A percentile compares a stretch with the other conserved stretches of the same genome.
These are phyloP conservation scores for Drosophila yooni DNA, from an alignment of 2,888 invertebrate species.

Conservation along the genomic window DNA sequence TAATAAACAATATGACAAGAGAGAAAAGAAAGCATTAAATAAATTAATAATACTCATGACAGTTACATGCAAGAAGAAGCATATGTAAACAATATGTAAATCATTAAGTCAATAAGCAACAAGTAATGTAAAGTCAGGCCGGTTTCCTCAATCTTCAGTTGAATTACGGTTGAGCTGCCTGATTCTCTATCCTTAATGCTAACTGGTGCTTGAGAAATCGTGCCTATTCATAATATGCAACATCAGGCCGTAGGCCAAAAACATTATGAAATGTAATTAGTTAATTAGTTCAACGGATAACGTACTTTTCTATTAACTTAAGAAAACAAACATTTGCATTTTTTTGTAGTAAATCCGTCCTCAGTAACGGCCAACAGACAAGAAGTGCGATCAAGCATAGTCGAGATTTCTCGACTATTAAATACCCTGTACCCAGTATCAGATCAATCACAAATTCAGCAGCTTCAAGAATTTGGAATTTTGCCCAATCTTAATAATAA, in stretches of 20 bases:
- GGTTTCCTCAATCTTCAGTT: constrained; percentile 62
- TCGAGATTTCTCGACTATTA: constrained; percentile 28
- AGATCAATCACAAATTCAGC: constrained; percentile 14
- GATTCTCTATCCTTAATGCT: constrained; percentile 34
- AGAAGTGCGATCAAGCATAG: constrained; percentile 22
- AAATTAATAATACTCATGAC: constrained; percentile 5
- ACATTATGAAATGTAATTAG: constrained; percentile 28
- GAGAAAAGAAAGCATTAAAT: background rate
- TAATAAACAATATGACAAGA: constrained; percentile 39
- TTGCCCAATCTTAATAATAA: constrained; percentile 8
- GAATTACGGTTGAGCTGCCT: constrained; percentile 56
- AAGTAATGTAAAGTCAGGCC: constrained; percentile 35
- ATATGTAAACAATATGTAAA: background rate
- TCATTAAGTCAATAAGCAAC: constrained; percentile 14
- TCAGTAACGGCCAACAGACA: constrained; percentile 55
- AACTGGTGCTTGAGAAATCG: constrained; percentile 62
- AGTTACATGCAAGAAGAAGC: constrained; percentile 1
- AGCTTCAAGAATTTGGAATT: constrained; percentile 32
- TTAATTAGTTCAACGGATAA: constrained; percentile 41
- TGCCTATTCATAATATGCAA: constrained; percentile 41
- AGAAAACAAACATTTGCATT: constrained; percentile 50
- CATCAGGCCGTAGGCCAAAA: constrained; percentile 20
- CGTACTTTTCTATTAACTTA: constrained; percentile 37
- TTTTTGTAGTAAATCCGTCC: constrained; percentile 65
- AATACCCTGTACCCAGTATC: constrained; percentile 48